Percentiles rank a stretch among this genome's conserved stretches.
phyloP scores from a whole-genome alignment of 2,113 vertebrate genomes.

The Oxyura jamaicensis region DNA sequence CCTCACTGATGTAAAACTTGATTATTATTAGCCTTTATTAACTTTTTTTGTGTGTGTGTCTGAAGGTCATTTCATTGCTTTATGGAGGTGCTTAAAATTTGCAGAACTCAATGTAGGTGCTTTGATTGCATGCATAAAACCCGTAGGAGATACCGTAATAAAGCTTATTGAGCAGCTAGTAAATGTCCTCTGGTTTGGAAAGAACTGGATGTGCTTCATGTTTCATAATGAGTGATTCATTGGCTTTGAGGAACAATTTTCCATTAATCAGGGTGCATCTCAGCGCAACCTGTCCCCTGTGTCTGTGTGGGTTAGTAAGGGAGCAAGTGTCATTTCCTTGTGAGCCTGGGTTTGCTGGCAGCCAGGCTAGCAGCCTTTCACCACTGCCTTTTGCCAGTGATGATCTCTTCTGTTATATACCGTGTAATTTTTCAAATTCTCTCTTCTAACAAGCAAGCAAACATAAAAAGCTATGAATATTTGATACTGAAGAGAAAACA shows the following conservation, averaged over 20 bases:
- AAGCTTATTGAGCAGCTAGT: constrained; percentile 21
- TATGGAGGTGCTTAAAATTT: constrained; percentile 47
- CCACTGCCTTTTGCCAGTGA: not conserved
- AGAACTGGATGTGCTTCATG: not conserved
- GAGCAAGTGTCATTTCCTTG: not conserved
- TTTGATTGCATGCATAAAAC: constrained; percentile 49
- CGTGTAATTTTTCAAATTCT: not conserved
- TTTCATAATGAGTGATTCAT: not conserved
- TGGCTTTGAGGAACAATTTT: not conserved
- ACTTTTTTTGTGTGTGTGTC: not conserved
- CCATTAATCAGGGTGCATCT: not conserved
- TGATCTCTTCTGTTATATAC: not conserved
- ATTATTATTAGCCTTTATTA: constrained; percentile 47
- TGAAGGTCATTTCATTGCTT: constrained; percentile 31
- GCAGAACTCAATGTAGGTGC: not conserved
- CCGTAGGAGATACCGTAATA: constrained; percentile 25
- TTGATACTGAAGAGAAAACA: not conserved
- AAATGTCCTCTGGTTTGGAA: constrained; percentile 1
- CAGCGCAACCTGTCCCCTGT: not conserved
- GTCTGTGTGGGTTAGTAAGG: not conserved
- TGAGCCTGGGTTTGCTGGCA: not conserved
- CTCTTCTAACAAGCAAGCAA: not conserved
- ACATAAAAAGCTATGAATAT: not conserved
- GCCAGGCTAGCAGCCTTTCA: not conserved
- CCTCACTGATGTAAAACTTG: not conserved